A percentile compares a stretch with the other conserved stretches of the same genome.
Evolutionary conservation across 2,113 vertebrate genomes (phyloP).

Genomic region (Herpailurus yagouaroundi): DNA sequence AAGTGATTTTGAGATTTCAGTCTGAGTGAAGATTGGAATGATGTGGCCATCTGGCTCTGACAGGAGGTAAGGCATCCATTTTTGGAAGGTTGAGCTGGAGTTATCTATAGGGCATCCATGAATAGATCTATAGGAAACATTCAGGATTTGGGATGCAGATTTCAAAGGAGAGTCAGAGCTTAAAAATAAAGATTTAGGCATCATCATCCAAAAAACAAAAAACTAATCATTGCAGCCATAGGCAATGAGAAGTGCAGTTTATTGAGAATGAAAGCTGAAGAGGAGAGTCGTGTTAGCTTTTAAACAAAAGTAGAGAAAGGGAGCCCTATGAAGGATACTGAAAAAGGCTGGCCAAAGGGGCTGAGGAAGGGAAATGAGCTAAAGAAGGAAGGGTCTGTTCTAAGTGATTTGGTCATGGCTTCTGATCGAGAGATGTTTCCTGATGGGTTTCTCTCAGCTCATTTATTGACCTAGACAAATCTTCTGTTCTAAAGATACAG

Average conservation of each 20-base stretch:
- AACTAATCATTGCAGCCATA: background rate
- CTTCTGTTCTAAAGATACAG: background rate
- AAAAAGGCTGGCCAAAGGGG: background rate
- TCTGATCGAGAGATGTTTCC: background rate
- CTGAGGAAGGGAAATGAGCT: background rate
- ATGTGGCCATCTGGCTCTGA: slow-evolving; percentile 58
- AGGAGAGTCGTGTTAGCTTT: background rate
- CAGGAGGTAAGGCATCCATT: background rate
- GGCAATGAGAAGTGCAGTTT: background rate
- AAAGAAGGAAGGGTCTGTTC: background rate
- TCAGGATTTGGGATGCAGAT: background rate
- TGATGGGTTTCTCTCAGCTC: background rate
- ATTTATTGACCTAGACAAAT: background rate
- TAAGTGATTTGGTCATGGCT: background rate
- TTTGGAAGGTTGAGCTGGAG: slow-evolving; percentile 51
- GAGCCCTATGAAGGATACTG: background rate
- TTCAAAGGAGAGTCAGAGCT: slow-evolving; percentile 47
- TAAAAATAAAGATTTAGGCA: slow-evolving; percentile 13
- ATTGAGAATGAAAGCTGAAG: background rate
- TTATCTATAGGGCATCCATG: background rate
- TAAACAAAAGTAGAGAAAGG: background rate
- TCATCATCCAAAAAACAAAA: background rate
- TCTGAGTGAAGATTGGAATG: background rate
- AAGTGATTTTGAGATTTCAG: slow-evolving; percentile 44
- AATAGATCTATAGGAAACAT: slow-evolving; percentile 31